Evolutionary conservation across 2,113 vertebrate species (phyloP).

Genomic region (Camelus bactrianus): DNA sequence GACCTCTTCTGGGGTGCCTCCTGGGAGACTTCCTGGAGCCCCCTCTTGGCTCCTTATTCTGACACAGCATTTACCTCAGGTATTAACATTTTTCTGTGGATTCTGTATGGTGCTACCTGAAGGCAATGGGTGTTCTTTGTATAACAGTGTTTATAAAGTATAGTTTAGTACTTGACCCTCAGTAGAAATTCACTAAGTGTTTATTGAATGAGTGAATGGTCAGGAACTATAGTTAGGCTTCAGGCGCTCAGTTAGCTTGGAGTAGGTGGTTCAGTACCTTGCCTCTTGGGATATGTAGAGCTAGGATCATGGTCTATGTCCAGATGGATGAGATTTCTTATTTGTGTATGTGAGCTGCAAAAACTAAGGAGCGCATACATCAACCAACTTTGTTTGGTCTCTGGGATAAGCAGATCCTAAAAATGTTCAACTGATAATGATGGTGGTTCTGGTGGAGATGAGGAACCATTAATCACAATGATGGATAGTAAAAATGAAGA

Average conservation of each 20-base stretch:
- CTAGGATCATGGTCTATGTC: not conserved
- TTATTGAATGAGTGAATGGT: not conserved
- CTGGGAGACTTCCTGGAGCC: not conserved
- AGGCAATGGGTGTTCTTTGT: not conserved
- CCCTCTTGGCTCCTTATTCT: not conserved
- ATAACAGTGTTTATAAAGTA: not conserved
- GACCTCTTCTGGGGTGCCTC: not conserved
- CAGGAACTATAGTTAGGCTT: not conserved
- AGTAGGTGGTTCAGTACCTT: not conserved
- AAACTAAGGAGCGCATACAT: not conserved
- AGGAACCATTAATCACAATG: not conserved
- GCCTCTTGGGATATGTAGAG: not conserved
- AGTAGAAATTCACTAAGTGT: not conserved
- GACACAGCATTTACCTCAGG: not conserved
- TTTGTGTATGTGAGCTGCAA: not conserved
- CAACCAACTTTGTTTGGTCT: not conserved
- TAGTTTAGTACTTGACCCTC: not conserved
- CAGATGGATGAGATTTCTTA: not conserved
- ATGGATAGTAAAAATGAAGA: conserved; percentile 24
- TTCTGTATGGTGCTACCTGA: not conserved
- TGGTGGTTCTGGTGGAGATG: not conserved
- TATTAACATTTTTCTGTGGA: not conserved
- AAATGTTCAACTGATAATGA: not conserved
- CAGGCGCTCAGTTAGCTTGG: not conserved
- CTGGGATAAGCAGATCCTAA: not conserved